phyloP scores from a whole-genome alignment of 2,888 invertebrate species.

The Drosophila nigritarsus region DNA sequence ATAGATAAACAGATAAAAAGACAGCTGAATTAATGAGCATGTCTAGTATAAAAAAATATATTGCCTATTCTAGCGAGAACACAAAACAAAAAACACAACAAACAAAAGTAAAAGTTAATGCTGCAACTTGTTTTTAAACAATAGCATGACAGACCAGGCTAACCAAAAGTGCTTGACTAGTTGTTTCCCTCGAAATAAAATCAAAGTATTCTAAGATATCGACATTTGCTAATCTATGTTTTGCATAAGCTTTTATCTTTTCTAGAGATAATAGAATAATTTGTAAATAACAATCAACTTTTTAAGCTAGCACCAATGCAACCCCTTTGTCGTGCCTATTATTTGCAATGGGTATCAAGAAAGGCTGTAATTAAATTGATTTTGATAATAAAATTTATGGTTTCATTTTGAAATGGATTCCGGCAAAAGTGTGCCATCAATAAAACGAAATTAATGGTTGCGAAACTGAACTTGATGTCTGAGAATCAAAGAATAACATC shows the following conservation, averaged over 20 bases:
- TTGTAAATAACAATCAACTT: not conserved
- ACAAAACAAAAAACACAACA: slow-evolving; percentile 19
- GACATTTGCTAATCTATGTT: not conserved
- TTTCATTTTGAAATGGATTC: slow-evolving; percentile 40
- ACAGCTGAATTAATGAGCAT: slow-evolving; percentile 56
- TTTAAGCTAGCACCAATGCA: not conserved
- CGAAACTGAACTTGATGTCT: slow-evolving; percentile 33
- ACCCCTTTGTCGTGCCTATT: not conserved
- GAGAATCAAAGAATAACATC: slow-evolving; percentile 35
- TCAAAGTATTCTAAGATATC: not conserved
- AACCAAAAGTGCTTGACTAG: not conserved
- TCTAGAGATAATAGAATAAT: not conserved
- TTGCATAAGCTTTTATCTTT: not conserved
- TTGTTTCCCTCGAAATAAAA: slow-evolving; percentile 6
- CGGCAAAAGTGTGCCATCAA: slow-evolving; percentile 50
- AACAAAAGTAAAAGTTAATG: slow-evolving; percentile 49
- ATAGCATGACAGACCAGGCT: not conserved
- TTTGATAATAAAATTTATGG: slow-evolving; percentile 26
- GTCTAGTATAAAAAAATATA: slow-evolving; percentile 48
- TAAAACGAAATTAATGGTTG: slow-evolving; percentile 52
- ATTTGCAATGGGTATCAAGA: slow-evolving; percentile 13
- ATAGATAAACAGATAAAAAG: slow-evolving; percentile 36
- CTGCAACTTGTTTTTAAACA: slow-evolving; percentile 24
- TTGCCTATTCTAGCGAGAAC: slow-evolving; percentile 32
- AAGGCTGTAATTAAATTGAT: slow-evolving; percentile 16